These are phyloP conservation scores for Palaemon carinicauda DNA, from an alignment of 1,140 invertebrate species.

Conservation along the genomic window DNA sequence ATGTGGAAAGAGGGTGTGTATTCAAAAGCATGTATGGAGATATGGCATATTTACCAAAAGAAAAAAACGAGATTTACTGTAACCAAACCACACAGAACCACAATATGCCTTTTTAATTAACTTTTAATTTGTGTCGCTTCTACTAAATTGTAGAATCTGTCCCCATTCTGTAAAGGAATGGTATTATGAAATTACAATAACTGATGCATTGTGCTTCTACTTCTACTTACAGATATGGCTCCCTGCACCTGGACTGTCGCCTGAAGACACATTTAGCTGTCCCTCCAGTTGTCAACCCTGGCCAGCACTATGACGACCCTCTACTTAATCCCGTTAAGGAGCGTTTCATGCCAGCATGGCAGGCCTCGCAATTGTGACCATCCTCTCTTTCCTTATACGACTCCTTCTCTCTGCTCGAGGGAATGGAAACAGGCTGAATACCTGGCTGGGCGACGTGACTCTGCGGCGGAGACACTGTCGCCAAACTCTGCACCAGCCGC, in stretches of 20 bases:
- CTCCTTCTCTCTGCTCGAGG: conserved; percentile 33
- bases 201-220: no score
- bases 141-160: no score
- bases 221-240: conserved; percentile 42
- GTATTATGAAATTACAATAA: no score
- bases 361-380: conserved; percentile 60
- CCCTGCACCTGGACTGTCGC: conserved; percentile 57
- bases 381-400: conserved; percentile 22
- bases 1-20: no score
- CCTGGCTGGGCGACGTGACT: conserved; percentile 40
- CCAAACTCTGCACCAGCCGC: conserved; percentile 41
- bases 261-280: conserved; percentile 57
- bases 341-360: conserved; percentile 59
- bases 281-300: conserved; percentile 41
- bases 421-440: conserved; percentile 34
- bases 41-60: no score
- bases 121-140: no score
- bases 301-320: conserved; percentile 57
- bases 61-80: no score
- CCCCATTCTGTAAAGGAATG: no score
- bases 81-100: no score
- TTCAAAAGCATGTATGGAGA: no score
- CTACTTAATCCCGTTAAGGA: conserved; percentile 57
- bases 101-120: no score
- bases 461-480: conserved; percentile 35